A percentile compares a stretch with the other conserved stretches of the same genome.
Conservation (phyloP, 2,113 vertebrate genomes). For the Buteo buteo region DNA sequence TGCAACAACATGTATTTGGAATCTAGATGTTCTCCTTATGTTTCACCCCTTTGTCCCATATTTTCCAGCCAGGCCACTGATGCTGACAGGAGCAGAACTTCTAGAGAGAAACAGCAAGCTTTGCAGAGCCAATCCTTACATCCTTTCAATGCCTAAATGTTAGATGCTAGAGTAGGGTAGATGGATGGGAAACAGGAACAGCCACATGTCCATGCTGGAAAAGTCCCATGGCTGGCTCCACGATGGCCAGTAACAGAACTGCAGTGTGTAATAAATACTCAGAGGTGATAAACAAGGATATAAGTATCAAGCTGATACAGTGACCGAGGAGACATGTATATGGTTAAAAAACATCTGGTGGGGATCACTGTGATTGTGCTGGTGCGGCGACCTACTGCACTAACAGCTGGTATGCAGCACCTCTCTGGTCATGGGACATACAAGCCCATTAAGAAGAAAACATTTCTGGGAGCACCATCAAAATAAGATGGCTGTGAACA, state of each 20-base stretch:
- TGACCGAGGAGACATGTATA: fast-evolving
- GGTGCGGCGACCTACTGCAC: neutral
- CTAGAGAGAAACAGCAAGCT: neutral
- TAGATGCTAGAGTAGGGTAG: neutral
- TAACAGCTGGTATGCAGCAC: neutral
- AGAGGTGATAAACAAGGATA: neutral
- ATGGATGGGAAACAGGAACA: neutral
- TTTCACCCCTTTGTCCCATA: neutral
- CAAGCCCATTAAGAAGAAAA: neutral
- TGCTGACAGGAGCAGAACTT: neutral
- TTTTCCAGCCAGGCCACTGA: neutral
- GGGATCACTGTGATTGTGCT: neutral
- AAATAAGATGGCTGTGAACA: neutral
- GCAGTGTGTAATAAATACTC: neutral
- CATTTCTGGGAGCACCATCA: neutral
- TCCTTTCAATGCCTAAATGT: neutral
- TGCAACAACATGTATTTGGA: neutral
- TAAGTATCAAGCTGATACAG: neutral
- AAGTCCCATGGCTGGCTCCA: neutral
- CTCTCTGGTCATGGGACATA: neutral
- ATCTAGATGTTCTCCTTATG: neutral
- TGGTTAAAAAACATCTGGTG: neutral
- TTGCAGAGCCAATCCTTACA: neutral
- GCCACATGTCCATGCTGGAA: neutral
- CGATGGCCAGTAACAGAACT: neutral